A percentile compares a stretch with the other conserved stretches of the same genome.
Evolutionary conservation across 2,797 vertebrate species (phyloP).

Genomic region (Peromyscus melanophrys): DNA sequence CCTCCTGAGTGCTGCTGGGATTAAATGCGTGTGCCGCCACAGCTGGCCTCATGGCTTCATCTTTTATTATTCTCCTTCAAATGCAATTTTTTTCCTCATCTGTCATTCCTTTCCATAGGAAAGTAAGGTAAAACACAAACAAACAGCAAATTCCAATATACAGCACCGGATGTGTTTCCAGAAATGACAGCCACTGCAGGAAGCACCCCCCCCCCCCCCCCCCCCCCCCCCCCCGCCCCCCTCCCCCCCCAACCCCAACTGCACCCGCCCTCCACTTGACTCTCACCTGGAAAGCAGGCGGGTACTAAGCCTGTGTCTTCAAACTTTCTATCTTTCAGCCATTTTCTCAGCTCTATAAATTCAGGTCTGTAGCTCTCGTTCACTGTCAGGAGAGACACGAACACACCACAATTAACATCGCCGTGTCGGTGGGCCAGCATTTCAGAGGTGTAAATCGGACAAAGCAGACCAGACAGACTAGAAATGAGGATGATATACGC

Average conservation of each 20-base stretch:
- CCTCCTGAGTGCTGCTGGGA: not conserved
- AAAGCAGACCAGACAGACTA: not conserved
- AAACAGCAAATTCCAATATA: not conserved
- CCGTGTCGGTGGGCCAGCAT: not conserved
- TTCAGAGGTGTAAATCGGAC: not conserved
- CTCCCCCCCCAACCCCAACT: not conserved
- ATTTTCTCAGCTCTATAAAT: constrained; percentile 93
- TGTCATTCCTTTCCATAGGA: not conserved
- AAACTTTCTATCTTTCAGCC: constrained; percentile 94
- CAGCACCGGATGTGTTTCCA: not conserved
- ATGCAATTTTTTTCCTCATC: not conserved
- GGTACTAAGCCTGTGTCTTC: constrained; percentile 91
- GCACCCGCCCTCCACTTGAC: rapidly evolving
- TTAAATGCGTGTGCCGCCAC: not conserved
- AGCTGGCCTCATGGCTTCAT: not conserved
- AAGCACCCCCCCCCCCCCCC: not conserved
- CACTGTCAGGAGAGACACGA: constrained; percentile 85
- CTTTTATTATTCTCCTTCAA: not conserved
- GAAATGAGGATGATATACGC: not conserved
- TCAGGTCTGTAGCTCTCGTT: constrained; percentile 90
- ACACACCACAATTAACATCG: not conserved
- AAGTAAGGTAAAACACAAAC: not conserved
- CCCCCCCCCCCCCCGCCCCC: no score
- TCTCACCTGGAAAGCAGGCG: constrained; percentile 87
- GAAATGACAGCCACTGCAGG: not conserved